Base-by-base conservation (phyloP, 2,797 vertebrate species). In the Picus viridis region DNA sequence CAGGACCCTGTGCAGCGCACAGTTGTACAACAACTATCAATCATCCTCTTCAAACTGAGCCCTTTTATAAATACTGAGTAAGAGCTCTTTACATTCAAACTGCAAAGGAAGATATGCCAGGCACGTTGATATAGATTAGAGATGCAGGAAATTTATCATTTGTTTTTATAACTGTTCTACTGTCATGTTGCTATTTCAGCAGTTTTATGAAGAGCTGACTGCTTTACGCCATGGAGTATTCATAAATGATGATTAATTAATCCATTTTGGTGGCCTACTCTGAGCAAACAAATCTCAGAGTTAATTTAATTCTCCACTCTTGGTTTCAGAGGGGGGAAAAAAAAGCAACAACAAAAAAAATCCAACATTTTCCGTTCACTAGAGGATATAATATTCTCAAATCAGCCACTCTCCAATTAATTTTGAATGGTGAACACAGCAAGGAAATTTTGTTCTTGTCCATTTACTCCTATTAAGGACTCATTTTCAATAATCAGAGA, bases 401-500 rank as follows among this genome's bases (percentile, higher is more conserved):
- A 94, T 93, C 87, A 90, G 74, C 83, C 68, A 34, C 92, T 94
- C 97, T 87, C 26, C 94, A 96, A 96, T 96, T 97, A 97, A 97
- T 96, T 97, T 90, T 94, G 83, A 96, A 91, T 57, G 82, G 85
- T 3, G 26, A 94, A 64, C 32, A 83, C 76, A 64, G 93, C 2
- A 45, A 78, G 80, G 59, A 79, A 89, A 83, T 96, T 96, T 83
- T 92, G 77, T 95, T 97, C 88, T 91, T 96, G 93, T 84, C 86
- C 92, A 94, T 97, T 96, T 96, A 74, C 86, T 95, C 96, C 88
- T 90, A 96, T 97, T 97, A 97, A 95, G 95, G 90, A 94, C 94
- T 96, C 89, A 95, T 97, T 96, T 96, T 93, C 45, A 83, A 91
- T 96, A 97, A 97, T 97, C 95, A 93, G 89, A 93, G 95, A 96